Percentiles rank a stretch among this genome's conserved stretches.
phyloP scores from a whole-genome alignment of 2,888 invertebrate genomes.

The Epistrophella euchroma region DNA sequence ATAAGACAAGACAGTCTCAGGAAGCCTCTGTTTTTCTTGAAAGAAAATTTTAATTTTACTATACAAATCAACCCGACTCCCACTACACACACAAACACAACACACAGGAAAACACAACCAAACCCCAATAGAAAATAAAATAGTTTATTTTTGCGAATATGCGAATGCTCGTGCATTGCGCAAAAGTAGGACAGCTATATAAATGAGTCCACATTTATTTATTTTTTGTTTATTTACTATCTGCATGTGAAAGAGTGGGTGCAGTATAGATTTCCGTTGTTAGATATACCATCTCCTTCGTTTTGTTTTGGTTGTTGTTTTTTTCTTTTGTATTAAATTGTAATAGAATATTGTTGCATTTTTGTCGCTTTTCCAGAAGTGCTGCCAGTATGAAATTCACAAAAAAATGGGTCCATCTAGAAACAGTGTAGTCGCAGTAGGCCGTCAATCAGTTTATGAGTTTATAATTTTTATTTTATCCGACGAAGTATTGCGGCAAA shows the following conservation, averaged over 20 bases:
- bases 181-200: neutral
- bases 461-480: too few species aligned
- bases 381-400: neutral
- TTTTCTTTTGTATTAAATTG: neutral
- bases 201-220: too few species aligned
- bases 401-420: too few species aligned
- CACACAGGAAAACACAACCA: neutral
- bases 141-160: neutral
- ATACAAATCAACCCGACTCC: neutral
- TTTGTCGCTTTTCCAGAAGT: neutral
- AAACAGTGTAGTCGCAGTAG: too few species aligned
- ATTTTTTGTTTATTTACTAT: neutral
- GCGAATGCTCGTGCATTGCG: neutral
- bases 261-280: neutral
- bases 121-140: neutral
- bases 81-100: too few species aligned
- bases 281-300: neutral
- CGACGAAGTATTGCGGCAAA: too few species aligned
- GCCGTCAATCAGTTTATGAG: too few species aligned
- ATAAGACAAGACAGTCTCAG: neutral
- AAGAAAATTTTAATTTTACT: slow-evolving; percentile 6
- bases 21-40: neutral
- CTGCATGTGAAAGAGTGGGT: neutral
- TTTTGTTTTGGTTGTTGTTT: neutral
- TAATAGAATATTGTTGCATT: neutral